Base-by-base conservation (phyloP, 1,140 invertebrate species). In the Drosophila lacteicornis region DNA sequence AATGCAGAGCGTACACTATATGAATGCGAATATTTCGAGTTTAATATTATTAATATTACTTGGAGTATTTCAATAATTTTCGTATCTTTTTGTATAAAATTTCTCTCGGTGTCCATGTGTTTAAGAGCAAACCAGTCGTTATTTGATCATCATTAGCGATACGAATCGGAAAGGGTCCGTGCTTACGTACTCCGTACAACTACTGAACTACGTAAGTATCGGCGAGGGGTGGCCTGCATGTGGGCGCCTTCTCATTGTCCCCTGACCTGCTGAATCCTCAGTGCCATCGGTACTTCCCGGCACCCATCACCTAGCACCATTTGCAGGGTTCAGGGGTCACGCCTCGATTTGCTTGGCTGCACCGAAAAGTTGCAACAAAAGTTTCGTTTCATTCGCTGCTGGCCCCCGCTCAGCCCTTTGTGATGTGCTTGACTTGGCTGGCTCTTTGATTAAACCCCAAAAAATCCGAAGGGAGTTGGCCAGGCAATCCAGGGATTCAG, bases 131-230 rank as follows among this genome's bases (percentile, higher is more conserved):
- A 57, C 15, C 38, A 58, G 67, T 73, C 85, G 86, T 88, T 88
- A 88, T 90, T 88, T 88, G 85, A 88, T 88, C 85, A 88, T 90
- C 85, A 88, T 88, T 88, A 88, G 85, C 85, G 85, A 88, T 88
- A 90, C 78, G 81, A 84, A 85, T 90, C 66, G 80, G 78, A 4
- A 55, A 30, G 30, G 33, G 51, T 74, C 67, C 71, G 61, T 49
- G 12, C 55, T 4, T 60, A 27, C 19, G 11, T 57, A 56, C 27
- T 15, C 15, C 50, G 50, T 53, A 19, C 27, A 30, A n/a, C 30
- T 53, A 13, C 27, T 30, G 27, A 30, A 33, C 9, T 33, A 13
- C 22, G 17, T 25, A 43, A 58, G 67, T 73, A 73, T 71, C 53
- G 53, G 33, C 19, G 69, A 68, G 51, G 53, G 59, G 71, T 51